Evolutionary conservation across 2,113 vertebrate genomes (phyloP).

Genomic region (Damaliscus lunatus): DNA sequence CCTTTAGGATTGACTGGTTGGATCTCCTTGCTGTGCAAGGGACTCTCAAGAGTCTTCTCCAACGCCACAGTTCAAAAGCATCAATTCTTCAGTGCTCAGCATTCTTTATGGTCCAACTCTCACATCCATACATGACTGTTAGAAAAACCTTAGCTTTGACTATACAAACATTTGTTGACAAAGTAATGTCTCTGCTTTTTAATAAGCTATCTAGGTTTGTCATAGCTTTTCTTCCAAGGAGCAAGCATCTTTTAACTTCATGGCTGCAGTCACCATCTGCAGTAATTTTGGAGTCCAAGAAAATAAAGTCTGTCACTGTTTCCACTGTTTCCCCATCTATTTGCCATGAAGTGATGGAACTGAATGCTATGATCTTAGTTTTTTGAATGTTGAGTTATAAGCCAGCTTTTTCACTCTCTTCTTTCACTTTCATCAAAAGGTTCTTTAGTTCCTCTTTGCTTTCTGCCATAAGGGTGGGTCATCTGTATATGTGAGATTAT

Average conservation of each 20-base stretch:
- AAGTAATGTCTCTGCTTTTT: neutral
- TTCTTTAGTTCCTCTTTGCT: neutral
- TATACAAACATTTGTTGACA: rapidly evolving
- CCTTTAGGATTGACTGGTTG: neutral
- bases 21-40: neutral
- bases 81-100: neutral
- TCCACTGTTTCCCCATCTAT: neutral
- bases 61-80: neutral
- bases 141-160: neutral
- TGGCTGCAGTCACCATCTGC: neutral
- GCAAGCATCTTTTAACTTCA: neutral
- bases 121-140: neutral
- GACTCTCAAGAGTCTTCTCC: neutral
- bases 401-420: neutral
- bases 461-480: neutral
- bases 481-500: neutral
- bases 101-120: neutral
- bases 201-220: neutral
- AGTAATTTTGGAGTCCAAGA: neutral
- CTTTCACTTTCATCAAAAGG: neutral
- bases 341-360: neutral
- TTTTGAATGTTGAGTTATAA: neutral
- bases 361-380: neutral
- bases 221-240: neutral
- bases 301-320: neutral